phyloP scores from a whole-genome alignment of 2,888 invertebrate genomes.

The Cordilura impudica region DNA sequence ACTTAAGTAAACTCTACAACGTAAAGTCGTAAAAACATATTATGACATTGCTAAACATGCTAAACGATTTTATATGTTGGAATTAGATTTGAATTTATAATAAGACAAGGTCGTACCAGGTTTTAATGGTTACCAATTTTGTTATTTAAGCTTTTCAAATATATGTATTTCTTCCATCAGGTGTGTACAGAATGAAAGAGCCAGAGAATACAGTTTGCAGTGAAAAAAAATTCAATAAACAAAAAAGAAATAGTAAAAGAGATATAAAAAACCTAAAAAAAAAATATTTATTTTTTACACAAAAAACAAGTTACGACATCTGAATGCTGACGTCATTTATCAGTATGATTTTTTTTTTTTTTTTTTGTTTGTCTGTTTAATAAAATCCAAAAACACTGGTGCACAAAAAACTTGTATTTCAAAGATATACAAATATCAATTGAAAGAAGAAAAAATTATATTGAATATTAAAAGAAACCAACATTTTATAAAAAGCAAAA shows the following conservation, averaged over 20 bases:
- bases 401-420: not conserved
- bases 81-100: conserved; percentile 32
- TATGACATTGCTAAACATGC: conserved; percentile 1
- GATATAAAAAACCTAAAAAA: not conserved
- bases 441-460: not conserved
- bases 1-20: not conserved
- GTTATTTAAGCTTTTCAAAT: not conserved
- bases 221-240: not conserved
- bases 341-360: not conserved
- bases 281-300: not conserved
- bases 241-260: not conserved
- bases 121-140: not conserved
- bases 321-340: conserved; percentile 45
- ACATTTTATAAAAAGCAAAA: not conserved
- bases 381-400: not conserved
- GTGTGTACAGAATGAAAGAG: conserved; percentile 15
- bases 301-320: conserved; percentile 47
- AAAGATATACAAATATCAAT: not conserved
- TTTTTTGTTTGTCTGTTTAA: not conserved
- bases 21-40: not conserved
- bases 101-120: conserved; percentile 51
- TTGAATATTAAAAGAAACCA: not conserved
- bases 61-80: not conserved
- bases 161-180: not conserved
- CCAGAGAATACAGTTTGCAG: not conserved